Evolutionary conservation across 2,888 invertebrate species (phyloP).

Genomic region (Lasioglossum vierecki): DNA sequence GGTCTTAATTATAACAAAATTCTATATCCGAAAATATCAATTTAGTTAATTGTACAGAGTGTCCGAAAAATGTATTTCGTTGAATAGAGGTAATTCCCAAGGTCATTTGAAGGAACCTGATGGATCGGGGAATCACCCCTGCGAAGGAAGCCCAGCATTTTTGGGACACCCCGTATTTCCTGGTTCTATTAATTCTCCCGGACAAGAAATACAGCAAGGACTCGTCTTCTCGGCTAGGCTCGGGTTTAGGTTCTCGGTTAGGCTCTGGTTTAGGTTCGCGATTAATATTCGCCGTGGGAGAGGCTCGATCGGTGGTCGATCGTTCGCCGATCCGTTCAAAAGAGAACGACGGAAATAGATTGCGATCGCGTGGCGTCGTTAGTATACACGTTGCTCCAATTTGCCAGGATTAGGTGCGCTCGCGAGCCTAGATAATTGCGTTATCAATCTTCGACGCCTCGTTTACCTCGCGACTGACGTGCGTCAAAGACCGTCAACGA

Average conservation of each 20-base stretch:
- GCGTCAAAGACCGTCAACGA: slow-evolving; percentile 1
- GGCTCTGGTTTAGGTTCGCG: neutral
- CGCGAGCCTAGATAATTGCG: slow-evolving; percentile 45
- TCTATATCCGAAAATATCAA: too few species aligned
- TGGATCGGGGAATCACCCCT: too few species aligned
- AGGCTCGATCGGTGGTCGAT: neutral
- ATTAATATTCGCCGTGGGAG: neutral
- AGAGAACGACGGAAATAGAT: slow-evolving; percentile 20
- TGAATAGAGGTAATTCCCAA: too few species aligned
- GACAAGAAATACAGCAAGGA: neutral
- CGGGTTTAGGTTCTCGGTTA: neutral
- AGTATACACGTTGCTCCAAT: slow-evolving; percentile 38
- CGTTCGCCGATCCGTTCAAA: neutral
- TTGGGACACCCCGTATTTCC: slow-evolving; percentile 15
- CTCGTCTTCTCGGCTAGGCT: neutral
- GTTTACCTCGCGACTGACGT: slow-evolving; percentile 19
- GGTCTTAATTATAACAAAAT: too few species aligned
- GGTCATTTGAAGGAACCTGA: too few species aligned
- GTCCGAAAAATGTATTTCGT: too few species aligned
- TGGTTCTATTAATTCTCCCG: slow-evolving; percentile 9
- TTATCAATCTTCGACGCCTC: slow-evolving; percentile 52
- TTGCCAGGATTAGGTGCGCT: slow-evolving; percentile 37
- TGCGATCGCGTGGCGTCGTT: slow-evolving; percentile 21
- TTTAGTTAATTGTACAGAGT: neutral
- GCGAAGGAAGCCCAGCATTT: too few species aligned